phyloP scores from a whole-genome alignment of 2,113 vertebrate genomes.

The Heteronetta atricapilla region DNA sequence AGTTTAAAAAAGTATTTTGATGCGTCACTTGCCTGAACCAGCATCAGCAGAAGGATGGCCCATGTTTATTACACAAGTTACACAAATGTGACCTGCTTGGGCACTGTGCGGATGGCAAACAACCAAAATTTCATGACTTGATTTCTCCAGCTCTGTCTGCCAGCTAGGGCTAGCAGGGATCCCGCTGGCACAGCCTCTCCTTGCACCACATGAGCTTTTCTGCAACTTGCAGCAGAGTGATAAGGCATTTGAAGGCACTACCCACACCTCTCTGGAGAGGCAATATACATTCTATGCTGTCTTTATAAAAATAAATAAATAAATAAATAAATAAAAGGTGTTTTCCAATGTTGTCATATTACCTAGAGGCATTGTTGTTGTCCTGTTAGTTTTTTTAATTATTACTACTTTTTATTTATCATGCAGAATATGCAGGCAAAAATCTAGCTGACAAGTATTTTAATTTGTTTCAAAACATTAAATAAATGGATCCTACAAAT shows the following conservation, averaged over 20 bases:
- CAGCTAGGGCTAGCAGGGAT: background rate
- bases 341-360: background rate
- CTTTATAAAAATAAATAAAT: background rate
- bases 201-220: background rate
- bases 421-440: background rate
- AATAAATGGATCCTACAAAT: constrained; percentile 51
- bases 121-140: background rate
- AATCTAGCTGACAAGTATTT: background rate
- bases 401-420: background rate
- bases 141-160: background rate
- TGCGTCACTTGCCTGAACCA: background rate
- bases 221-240: background rate
- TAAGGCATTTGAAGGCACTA: background rate
- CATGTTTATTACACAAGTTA: background rate
- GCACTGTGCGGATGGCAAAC: background rate
- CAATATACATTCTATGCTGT: background rate
- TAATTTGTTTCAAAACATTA: constrained; percentile 9
- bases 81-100: background rate
- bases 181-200: background rate
- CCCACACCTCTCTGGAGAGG: background rate
- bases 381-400: background rate
- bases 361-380: background rate
- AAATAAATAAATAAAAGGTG: background rate
- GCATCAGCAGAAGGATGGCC: background rate
- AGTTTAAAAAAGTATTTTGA: background rate